These are phyloP conservation scores for Actinostola sp. DNA, from an alignment of 92 coral and sea anemone species.

Conservation along the genomic window DNA sequence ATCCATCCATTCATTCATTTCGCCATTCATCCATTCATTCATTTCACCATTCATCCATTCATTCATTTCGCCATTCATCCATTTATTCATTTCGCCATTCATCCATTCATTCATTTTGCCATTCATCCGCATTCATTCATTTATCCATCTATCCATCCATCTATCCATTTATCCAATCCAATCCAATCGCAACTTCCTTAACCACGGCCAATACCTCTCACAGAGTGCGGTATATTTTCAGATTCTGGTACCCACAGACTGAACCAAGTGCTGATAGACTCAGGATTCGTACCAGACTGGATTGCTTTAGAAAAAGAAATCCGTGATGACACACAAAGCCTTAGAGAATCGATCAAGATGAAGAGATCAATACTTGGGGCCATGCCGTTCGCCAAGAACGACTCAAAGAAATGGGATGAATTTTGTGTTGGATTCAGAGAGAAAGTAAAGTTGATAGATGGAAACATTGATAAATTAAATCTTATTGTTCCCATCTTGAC, in stretches of 20 bases:
- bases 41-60: too few relatives aligned
- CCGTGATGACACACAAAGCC: constrained; percentile 56
- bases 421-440: constrained; percentile 35
- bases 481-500: constrained; percentile 78
- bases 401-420: constrained; percentile 58
- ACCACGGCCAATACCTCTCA: too few relatives aligned
- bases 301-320: constrained; percentile 85
- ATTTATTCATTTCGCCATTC: too few relatives aligned
- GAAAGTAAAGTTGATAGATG: constrained; percentile 47
- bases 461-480: constrained; percentile 80
- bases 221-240: constrained; percentile 32
- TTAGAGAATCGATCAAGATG: constrained; percentile 34
- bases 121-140: too few relatives aligned
- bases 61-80: too few relatives aligned
- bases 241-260: constrained; percentile 79
- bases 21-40: too few relatives aligned
- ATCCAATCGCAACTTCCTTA: too few relatives aligned
- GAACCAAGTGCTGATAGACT: constrained; percentile 75
- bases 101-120: too few relatives aligned
- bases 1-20: too few relatives aligned
- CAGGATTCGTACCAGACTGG: constrained; percentile 90
- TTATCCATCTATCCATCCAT: too few relatives aligned
- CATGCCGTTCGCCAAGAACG: constrained; percentile 57
- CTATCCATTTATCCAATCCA: too few relatives aligned
- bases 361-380: constrained; percentile 75